A percentile compares a stretch with the other conserved stretches of the same genome.
These are phyloP conservation scores for Okamejei kenojei DNA, from an alignment of 2,797 vertebrate species.

Conservation along the genomic window DNA sequence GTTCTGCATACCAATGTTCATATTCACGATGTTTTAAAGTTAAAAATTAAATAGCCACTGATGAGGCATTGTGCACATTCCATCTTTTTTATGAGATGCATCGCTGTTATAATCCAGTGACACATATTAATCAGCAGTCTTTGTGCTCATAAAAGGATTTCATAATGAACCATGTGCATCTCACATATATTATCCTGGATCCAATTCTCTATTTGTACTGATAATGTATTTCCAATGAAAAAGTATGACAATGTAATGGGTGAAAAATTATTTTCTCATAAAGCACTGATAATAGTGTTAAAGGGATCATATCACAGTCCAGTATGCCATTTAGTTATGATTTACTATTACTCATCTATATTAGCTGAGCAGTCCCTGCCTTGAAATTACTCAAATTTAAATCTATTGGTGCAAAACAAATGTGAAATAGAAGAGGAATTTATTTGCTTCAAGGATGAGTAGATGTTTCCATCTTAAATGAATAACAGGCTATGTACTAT, in stretches of 20 bases:
- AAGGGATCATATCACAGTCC: not conserved
- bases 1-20: constrained; percentile 1
- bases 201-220: not conserved
- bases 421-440: not conserved
- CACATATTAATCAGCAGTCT: not conserved
- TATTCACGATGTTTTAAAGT: not conserved
- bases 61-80: not conserved
- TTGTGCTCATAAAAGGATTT: not conserved
- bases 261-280: not conserved
- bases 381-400: not conserved
- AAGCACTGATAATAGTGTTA: not conserved
- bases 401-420: not conserved
- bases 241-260: constrained; percentile 1
- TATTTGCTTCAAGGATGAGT: not conserved
- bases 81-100: not conserved
- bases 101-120: not conserved
- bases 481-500: not conserved
- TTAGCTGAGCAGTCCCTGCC: not conserved
- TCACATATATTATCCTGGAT: constrained; percentile 16
- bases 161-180: not conserved
- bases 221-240: not conserved
- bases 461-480: not conserved
- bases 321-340: not conserved
- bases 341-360: not conserved
- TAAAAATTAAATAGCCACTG: not conserved